Conservation (phyloP, 1,140 invertebrate genomes). For the Cyclina sinensis region DNA sequence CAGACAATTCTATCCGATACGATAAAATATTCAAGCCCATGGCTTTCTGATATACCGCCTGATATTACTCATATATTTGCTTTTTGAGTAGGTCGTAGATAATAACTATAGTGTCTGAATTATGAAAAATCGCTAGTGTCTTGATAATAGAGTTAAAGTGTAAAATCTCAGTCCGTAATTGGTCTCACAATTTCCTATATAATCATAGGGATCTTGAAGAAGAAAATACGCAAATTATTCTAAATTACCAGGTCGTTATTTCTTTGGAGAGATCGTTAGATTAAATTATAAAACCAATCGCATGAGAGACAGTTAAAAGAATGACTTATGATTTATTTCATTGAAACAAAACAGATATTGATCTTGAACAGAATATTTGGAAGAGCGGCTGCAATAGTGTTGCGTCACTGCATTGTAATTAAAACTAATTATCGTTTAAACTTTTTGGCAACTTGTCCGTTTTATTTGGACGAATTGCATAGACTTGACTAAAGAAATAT, state of each 20-base stretch:
- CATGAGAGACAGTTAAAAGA: constrained; percentile 47
- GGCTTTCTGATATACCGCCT: neutral
- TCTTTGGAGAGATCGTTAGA: constrained; percentile 56
- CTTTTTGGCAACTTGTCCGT: constrained; percentile 10
- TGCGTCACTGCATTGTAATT: constrained; percentile 36
- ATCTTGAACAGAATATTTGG: constrained; percentile 27
- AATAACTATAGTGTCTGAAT: constrained; percentile 22
- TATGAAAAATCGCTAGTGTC: constrained; percentile 63
- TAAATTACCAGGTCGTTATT: constrained; percentile 62
- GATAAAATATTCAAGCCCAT: constrained; percentile 6
- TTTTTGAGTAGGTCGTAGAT: neutral
- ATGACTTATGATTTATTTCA: constrained; percentile 63
- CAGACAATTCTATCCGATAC: neutral
- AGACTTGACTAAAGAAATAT: too few relatives aligned
- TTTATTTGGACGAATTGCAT: too few relatives aligned
- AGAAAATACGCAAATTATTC: constrained; percentile 68
- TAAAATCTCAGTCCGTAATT: constrained; percentile 61
- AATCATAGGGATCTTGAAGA: constrained; percentile 24
- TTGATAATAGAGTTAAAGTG: constrained; percentile 57
- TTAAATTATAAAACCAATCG: constrained; percentile 61
- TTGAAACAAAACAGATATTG: constrained; percentile 55
- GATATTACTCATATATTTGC: neutral
- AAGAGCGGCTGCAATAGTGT: constrained; percentile 20
- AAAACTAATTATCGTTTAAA: constrained; percentile 12
- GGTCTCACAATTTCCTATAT: constrained; percentile 46